Base-by-base conservation (phyloP, 2,888 invertebrate species). In the Anarsia innoxiella region DNA sequence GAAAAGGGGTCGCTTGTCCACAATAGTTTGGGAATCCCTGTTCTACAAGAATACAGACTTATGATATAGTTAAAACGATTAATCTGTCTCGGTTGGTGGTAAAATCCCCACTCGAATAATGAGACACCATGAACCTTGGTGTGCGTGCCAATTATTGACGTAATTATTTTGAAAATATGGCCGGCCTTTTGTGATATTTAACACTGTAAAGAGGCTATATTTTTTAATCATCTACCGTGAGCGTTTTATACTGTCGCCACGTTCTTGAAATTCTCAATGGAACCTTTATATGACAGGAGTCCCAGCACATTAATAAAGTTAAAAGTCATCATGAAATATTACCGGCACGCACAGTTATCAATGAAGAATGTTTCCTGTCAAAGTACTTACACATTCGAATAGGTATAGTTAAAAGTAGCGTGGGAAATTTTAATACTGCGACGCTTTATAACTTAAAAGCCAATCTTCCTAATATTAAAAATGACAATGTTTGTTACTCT, bases 131-230 rank as follows among this genome's bases (percentile, higher is more conserved):
- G 53, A 61, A 60, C 59, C 57, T 58, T 49, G 41, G 48, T 66
- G 70, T 68, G 73, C 77, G 77, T 80, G 80, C 80, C 83, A 83
- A 83, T 84, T 84, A 84, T 84, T 79, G 78, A 72, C 72, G 82
- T 79, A 77, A 80, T 83, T 83, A 83, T 80, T 74, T 80, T 77
- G 68, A 83, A 84, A 77, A 78, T 83, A 83, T 82, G 71, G 67
- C 68, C 62, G 42, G 60, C 65, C 66, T 70, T 75, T 74, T 76
- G 71, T 69, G 64, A 70, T 76, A 74, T 79, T 82, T 74, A 75
- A 72, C 70, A 67, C 68, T 58, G 51, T 62, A 63, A 75, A 66
- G 66, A 57, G 68, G 69, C 61, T 50, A 72, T 78, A 74, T 75
- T 67, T 76, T 75, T 77, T 72, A 74, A 73, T 73, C 67, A 63